These are phyloP conservation scores for Baronia brevicornis DNA, from an alignment of 2,888 invertebrate species.

Conservation along the genomic window DNA sequence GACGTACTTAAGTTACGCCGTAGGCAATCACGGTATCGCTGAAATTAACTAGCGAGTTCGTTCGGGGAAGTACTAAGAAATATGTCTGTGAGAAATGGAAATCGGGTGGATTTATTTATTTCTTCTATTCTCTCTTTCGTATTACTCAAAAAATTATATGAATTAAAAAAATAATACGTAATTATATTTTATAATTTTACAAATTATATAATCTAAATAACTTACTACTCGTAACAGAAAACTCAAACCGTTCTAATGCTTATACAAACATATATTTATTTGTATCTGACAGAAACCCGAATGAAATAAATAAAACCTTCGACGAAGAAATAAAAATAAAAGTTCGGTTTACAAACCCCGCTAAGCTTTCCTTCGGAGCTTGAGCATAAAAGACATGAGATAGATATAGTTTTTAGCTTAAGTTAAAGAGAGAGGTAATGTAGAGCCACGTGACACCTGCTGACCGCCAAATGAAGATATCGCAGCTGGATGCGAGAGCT, in stretches of 20 bases:
- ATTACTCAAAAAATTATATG: too few relatives aligned
- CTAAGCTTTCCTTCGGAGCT: constrained; percentile 54
- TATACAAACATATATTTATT: constrained; percentile 41
- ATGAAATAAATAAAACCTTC: constrained; percentile 65
- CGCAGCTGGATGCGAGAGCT: constrained; percentile 69
- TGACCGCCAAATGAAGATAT: constrained; percentile 74
- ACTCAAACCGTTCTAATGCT: constrained; percentile 16
- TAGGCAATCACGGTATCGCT: too few relatives aligned
- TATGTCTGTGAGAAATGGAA: too few relatives aligned
- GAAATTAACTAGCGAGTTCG: too few relatives aligned
- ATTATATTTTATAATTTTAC: too few relatives aligned
- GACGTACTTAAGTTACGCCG: too few relatives aligned
- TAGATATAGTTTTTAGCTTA: constrained; percentile 17
- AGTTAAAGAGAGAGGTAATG: constrained; percentile 34
- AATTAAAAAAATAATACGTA: too few relatives aligned
- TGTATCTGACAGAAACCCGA: constrained; percentile 50
- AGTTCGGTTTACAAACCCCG: constrained; percentile 36
- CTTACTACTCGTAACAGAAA: constrained; percentile 16
- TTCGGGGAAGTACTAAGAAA: too few relatives aligned
- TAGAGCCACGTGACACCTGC: constrained; percentile 70
- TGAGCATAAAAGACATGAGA: constrained; percentile 50
- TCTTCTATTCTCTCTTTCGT: too few relatives aligned
- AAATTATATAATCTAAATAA: constrained; percentile 4
- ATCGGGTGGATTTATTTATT: too few relatives aligned
- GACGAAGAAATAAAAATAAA: constrained; percentile 42